phyloP scores from a whole-genome alignment of 35 echinoderm and acorn worm genomes.

The Apostichopus japonicus region DNA sequence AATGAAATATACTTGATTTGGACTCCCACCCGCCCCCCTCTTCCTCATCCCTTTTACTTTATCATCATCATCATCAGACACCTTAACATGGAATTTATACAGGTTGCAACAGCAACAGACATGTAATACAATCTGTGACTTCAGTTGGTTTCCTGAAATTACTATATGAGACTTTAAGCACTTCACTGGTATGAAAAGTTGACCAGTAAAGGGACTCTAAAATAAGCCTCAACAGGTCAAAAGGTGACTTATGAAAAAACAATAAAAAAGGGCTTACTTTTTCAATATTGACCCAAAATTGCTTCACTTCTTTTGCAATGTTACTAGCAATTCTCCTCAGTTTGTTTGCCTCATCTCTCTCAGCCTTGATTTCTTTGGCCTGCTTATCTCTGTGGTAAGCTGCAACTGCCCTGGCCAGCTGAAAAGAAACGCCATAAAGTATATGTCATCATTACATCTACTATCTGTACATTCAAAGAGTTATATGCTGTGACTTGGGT shows the following conservation, averaged over 20 bases:
- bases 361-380: conserved; percentile 85
- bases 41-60: too few species aligned
- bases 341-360: conserved; percentile 85
- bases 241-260: not conserved
- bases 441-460: too few species aligned
- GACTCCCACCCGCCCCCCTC: too few species aligned
- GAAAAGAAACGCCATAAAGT: not conserved
- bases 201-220: conserved; percentile 49
- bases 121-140: not conserved
- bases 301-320: conserved; percentile 96
- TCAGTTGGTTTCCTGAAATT: conserved; percentile 15
- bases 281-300: conserved; percentile 99
- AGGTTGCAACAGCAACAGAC: conserved; percentile 53
- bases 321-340: conserved; percentile 84
- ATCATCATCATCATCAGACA: too few species aligned
- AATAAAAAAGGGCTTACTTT: conserved; percentile 58
- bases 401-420: conserved; percentile 92
- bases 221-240: conserved; percentile 26
- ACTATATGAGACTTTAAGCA: conserved; percentile 48
- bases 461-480: too few species aligned
- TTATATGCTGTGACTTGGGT: too few species aligned
- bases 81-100: not conserved
- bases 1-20: too few species aligned
- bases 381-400: conserved; percentile 81
- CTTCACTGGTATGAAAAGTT: conserved; percentile 38